phyloP scores from a whole-genome alignment of 2,888 invertebrate species.

The Yponomeuta plumbellus region DNA sequence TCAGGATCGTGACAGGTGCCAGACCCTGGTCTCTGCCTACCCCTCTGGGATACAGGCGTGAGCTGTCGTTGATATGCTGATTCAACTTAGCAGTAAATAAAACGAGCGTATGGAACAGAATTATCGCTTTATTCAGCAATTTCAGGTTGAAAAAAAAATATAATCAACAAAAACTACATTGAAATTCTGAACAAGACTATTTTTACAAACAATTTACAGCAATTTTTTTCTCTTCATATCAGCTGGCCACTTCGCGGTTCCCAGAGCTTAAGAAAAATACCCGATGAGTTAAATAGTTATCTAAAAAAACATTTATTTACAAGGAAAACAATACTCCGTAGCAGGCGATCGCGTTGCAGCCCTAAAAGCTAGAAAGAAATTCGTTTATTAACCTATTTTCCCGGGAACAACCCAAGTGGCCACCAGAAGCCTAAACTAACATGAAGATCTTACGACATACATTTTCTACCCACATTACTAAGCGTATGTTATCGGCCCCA shows the following conservation, averaged over 20 bases:
- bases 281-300: not conserved
- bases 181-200: slow-evolving; percentile 72
- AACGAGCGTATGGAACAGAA: slow-evolving; percentile 65
- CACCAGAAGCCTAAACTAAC: slow-evolving; percentile 44
- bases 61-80: too few relatives aligned
- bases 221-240: not conserved
- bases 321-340: not conserved
- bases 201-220: slow-evolving; percentile 68
- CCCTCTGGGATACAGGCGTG: too few relatives aligned
- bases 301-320: not conserved
- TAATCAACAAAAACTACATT: slow-evolving; percentile 70
- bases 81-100: slow-evolving; percentile 34
- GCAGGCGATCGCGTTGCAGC: not conserved
- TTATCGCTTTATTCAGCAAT: slow-evolving; percentile 73
- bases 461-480: slow-evolving; percentile 67
- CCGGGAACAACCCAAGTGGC: slow-evolving; percentile 36
- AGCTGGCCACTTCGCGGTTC: not conserved
- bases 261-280: not conserved
- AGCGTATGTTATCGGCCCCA: slow-evolving; percentile 71
- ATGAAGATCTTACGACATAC: slow-evolving; percentile 67
- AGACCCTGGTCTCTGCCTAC: too few relatives aligned
- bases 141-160: slow-evolving; percentile 64
- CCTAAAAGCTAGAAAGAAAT: slow-evolving; percentile 28
- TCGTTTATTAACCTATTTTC: not conserved
- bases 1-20: too few relatives aligned